Conservation (phyloP, 1,140 invertebrate species). For the Pinna nobilis region DNA sequence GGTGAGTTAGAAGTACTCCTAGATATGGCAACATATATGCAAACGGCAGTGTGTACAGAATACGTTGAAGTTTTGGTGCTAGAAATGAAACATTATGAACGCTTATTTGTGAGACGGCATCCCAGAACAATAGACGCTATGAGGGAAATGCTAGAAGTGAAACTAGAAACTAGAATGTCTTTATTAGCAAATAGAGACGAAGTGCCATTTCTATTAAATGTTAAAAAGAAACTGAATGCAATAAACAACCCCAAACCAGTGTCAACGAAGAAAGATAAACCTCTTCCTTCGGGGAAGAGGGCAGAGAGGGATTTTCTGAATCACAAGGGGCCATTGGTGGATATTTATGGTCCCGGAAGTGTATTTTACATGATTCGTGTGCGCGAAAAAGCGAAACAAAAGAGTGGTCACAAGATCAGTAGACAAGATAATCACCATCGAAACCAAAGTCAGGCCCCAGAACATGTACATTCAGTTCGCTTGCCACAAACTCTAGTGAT, state of each 20-base stretch:
- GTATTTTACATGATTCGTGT: conserved; percentile 69
- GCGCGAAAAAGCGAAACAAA: conserved; percentile 50
- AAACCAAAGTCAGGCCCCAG: conserved; percentile 13
- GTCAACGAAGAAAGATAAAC: conserved; percentile 39
- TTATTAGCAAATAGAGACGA: conserved; percentile 53
- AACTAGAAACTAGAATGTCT: conserved; percentile 50
- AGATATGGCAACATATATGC: conserved; percentile 69
- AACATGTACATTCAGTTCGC: conserved; percentile 42
- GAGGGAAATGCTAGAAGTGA: conserved; percentile 57
- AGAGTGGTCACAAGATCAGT: conserved; percentile 31
- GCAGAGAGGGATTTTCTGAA: conserved; percentile 63
- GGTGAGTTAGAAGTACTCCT: conserved; percentile 71
- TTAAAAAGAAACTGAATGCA: conserved; percentile 35
- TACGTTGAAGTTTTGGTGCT: conserved; percentile 71
- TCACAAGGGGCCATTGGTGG: conserved; percentile 66
- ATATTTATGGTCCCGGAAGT: conserved; percentile 69
- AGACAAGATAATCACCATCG: conserved; percentile 15
- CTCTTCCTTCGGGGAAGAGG: conserved; percentile 49
- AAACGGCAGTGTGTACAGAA: conserved; percentile 70
- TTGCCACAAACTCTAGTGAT: conserved; percentile 50
- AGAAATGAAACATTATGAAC: conserved; percentile 72
- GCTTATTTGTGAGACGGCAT: conserved; percentile 68
- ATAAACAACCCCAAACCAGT: conserved; percentile 43
- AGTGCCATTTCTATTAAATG: conserved; percentile 52
- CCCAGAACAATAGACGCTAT: conserved; percentile 68